Percentiles rank a stretch among this genome's conserved stretches.
Conservation (phyloP, 2,797 vertebrate genomes). For the Harpagifer antarcticus region DNA sequence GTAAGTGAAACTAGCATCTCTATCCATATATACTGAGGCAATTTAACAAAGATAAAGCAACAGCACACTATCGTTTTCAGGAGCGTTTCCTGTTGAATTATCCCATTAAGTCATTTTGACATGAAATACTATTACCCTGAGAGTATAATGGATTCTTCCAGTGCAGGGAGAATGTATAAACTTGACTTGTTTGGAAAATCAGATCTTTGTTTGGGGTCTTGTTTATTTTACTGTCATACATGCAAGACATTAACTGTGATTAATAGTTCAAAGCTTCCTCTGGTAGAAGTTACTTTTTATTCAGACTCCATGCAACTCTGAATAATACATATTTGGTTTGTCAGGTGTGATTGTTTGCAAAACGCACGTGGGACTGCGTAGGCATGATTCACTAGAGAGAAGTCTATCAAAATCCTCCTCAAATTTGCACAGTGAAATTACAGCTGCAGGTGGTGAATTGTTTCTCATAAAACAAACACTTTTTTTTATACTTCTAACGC, state of each 20-base stretch:
- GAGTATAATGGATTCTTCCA: not conserved
- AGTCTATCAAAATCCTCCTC: conserved; percentile 38
- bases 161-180: not conserved
- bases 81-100: not conserved
- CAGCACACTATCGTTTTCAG: not conserved
- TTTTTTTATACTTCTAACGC: conserved; percentile 24
- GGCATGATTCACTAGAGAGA: conserved; percentile 27
- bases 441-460: conserved; percentile 15
- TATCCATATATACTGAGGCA: not conserved
- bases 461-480: conserved; percentile 31
- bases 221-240: conserved; percentile 5
- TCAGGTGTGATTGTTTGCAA: conserved; percentile 43
- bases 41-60: not conserved
- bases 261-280: not conserved
- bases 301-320: conserved; percentile 9
- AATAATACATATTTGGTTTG: conserved; percentile 39
- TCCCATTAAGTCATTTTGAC: conserved; percentile 10
- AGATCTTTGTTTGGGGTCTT: not conserved
- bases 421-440: conserved; percentile 31
- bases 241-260: not conserved
- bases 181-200: conserved; percentile 9
- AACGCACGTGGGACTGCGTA: conserved; percentile 24
- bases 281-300: conserved; percentile 6
- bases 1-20: not conserved
- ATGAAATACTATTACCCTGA: not conserved